phyloP scores from a whole-genome alignment of 2,888 invertebrate genomes.

The Caenorhabditis auriculariae region DNA sequence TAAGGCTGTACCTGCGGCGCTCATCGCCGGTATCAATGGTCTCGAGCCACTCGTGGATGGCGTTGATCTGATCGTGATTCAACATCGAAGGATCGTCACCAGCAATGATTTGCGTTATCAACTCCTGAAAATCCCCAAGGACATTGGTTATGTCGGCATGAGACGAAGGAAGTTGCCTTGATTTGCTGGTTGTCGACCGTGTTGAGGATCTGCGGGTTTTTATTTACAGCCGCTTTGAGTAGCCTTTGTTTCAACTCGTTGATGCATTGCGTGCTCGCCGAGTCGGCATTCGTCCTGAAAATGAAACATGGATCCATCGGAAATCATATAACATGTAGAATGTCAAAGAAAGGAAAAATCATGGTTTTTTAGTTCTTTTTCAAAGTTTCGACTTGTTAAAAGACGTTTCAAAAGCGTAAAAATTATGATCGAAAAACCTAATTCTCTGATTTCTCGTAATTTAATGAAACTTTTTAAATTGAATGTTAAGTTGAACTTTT shows the following conservation, averaged over 20 bases:
- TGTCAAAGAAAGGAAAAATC: no score
- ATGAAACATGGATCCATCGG: no score
- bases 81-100: constrained; percentile 46
- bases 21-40: constrained; percentile 39
- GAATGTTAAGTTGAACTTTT: no score
- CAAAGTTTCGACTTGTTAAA: no score
- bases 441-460: no score
- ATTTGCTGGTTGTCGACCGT: constrained; percentile 54
- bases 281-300: constrained; percentile 49
- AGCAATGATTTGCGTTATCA: constrained; percentile 52
- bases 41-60: constrained; percentile 62
- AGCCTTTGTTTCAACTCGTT: constrained; percentile 57
- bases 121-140: constrained; percentile 58
- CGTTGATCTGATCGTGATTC: constrained; percentile 52
- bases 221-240: constrained; percentile 54
- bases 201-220: constrained; percentile 54
- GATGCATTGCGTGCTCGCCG: constrained; percentile 52
- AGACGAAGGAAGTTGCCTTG: constrained; percentile 31
- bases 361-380: no score
- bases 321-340: no score
- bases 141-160: background rate
- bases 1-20: constrained; percentile 46
- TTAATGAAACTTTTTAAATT: no score
- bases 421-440: no score
- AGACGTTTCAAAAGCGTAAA: no score